phyloP scores from a whole-genome alignment of 2,113 vertebrate genomes.

The Rhinopomastus cyanomelas region DNA sequence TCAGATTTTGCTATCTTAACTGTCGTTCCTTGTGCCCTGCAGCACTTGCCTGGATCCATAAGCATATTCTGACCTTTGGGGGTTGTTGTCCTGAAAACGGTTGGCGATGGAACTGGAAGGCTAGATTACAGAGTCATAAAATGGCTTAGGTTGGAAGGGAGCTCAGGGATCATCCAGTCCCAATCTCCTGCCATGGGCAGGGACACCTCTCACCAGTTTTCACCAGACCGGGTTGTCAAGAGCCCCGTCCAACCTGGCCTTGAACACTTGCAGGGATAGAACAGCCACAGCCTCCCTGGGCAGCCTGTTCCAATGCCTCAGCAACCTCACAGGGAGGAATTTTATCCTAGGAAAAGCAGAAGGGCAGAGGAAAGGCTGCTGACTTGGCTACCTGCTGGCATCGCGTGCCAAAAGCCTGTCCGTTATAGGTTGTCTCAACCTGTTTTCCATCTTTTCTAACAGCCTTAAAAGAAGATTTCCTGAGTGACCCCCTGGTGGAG shows the following conservation, averaged over 20 bases:
- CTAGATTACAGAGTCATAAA: not conserved
- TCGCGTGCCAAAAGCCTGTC: not conserved
- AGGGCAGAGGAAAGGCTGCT: not conserved
- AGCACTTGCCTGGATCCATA: not conserved
- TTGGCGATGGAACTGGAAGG: not conserved
- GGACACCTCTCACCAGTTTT: no score
- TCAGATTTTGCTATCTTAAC: not conserved
- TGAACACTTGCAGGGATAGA: no score
- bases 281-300: no score
- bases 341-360: no score
- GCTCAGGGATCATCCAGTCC: no score
- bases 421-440: not conserved
- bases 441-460: slow-evolving; percentile 19
- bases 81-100: not conserved
- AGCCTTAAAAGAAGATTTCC: slow-evolving; percentile 81
- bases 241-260: no score
- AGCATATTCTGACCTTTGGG: not conserved
- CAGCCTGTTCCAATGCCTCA: no score
- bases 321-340: no score
- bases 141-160: no score
- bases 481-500: slow-evolving; percentile 65
- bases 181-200: no score
- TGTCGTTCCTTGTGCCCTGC: not conserved
- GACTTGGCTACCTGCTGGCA: not conserved
- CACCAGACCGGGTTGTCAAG: not conserved